phyloP scores from a whole-genome alignment of 2,797 vertebrate species.

The Caiman crocodilus region DNA sequence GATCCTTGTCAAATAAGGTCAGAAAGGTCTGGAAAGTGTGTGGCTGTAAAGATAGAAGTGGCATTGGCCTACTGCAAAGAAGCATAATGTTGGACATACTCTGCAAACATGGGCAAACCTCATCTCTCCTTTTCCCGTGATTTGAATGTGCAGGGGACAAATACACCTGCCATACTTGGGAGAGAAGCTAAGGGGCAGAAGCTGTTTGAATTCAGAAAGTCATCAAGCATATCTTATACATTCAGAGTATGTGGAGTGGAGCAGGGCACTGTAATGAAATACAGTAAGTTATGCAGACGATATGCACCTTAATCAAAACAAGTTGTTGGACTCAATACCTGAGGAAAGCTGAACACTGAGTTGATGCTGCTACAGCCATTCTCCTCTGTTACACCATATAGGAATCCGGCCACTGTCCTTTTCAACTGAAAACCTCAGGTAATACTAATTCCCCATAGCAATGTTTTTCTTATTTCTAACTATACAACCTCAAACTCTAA shows the following conservation, averaged over 20 bases:
- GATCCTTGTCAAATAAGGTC: background rate
- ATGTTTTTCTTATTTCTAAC: background rate
- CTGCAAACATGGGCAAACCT: constrained; percentile 45
- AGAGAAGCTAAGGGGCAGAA: constrained; percentile 24
- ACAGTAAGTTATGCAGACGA: constrained; percentile 14
- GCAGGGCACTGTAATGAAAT: constrained; percentile 59
- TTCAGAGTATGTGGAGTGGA: constrained; percentile 48
- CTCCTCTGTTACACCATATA: constrained; percentile 12
- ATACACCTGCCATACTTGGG: constrained; percentile 37
- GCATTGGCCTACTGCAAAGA: constrained; percentile 36
- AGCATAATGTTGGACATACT: background rate
- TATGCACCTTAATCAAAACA: constrained; percentile 44
- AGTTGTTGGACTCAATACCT: constrained; percentile 20
- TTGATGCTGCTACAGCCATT: constrained; percentile 22
- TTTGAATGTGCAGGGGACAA: constrained; percentile 23
- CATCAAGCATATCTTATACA: constrained; percentile 16
- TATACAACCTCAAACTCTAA: background rate
- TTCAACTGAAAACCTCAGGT: constrained; percentile 31
- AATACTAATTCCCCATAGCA: background rate
- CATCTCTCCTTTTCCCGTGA: constrained; percentile 34
- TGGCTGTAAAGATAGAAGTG: background rate
- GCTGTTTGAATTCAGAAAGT: constrained; percentile 49
- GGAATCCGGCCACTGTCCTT: background rate
- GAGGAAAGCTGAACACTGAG: constrained; percentile 14
- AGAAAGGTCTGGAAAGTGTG: background rate